Conservation (phyloP, 30 jellyfish, hydroid and myxozoan genomes). For the Hydractinia echinata region DNA sequence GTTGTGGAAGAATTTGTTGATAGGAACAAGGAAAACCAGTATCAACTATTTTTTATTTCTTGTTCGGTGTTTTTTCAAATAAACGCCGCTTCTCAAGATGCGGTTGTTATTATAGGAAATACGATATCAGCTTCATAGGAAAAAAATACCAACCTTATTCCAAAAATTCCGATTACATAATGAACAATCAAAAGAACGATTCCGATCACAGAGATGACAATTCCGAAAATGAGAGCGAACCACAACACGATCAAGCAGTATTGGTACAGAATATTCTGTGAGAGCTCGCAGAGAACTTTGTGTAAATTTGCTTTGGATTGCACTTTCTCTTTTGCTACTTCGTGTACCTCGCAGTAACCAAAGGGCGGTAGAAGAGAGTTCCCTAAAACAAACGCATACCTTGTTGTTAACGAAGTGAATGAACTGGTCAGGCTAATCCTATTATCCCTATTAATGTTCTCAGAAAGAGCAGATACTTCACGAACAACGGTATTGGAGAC, state of each 20-base stretch:
- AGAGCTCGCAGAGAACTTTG: conserved; percentile 31
- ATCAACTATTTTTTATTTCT: too few relatives aligned
- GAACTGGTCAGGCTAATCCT: background rate
- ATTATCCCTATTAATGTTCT: background rate
- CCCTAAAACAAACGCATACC: conserved; percentile 5
- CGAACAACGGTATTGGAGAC: background rate
- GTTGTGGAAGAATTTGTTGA: too few relatives aligned
- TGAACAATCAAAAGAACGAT: conserved; percentile 12
- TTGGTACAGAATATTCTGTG: conserved; percentile 42
- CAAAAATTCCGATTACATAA: conserved; percentile 32
- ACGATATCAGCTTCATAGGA: too few relatives aligned
- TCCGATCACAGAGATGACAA: conserved; percentile 28
- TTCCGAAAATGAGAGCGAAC: conserved; percentile 39
- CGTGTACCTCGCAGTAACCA: conserved; percentile 40
- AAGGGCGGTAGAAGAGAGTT: conserved; percentile 39
- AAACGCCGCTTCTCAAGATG: too few relatives aligned
- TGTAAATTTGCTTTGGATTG: background rate
- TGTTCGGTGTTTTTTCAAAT: too few relatives aligned
- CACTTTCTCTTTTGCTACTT: conserved; percentile 29
- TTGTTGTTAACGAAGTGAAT: too few relatives aligned
- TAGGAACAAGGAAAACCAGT: too few relatives aligned
- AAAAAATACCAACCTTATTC: conserved; percentile 24
- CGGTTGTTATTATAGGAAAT: too few relatives aligned
- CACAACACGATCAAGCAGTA: conserved; percentile 36
- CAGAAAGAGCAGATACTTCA: background rate